Evolutionary conservation across 2,797 vertebrate genomes (phyloP).

Genomic region (Morus bassanus): DNA sequence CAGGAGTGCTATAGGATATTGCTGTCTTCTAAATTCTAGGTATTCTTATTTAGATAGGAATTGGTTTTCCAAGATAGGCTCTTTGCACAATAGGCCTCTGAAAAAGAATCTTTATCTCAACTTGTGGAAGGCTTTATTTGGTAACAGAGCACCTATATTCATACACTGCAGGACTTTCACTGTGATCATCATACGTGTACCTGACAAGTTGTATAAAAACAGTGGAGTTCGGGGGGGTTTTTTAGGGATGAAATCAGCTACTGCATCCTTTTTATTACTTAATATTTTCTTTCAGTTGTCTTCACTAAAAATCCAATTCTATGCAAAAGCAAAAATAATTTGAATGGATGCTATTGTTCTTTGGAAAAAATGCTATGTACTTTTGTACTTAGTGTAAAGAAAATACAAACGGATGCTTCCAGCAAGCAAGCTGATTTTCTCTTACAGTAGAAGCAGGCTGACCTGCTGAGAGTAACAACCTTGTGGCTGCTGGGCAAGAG

Average conservation of each 20-base stretch:
- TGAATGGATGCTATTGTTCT: background rate
- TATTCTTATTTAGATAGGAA: background rate
- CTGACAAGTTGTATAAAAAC: background rate
- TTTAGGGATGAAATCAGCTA: background rate
- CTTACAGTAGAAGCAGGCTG: background rate
- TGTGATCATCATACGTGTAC: background rate
- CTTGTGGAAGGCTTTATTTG: background rate
- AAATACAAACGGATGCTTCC: background rate
- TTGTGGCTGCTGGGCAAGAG: background rate
- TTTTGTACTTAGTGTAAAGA: background rate
- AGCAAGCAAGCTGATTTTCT: background rate
- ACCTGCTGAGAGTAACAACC: background rate
- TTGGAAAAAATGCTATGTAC: background rate
- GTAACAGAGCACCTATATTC: background rate
- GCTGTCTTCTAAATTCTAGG: background rate
- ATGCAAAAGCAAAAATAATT: background rate
- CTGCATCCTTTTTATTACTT: background rate
- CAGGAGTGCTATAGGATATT: background rate
- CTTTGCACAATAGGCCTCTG: background rate
- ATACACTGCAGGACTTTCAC: background rate
- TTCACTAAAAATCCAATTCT: background rate
- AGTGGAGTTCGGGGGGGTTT: background rate
- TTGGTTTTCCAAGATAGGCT: background rate
- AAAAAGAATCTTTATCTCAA: background rate
- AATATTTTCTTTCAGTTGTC: background rate